phyloP scores from a whole-genome alignment of 2,888 invertebrate species.

The Coelinius sp. region DNA sequence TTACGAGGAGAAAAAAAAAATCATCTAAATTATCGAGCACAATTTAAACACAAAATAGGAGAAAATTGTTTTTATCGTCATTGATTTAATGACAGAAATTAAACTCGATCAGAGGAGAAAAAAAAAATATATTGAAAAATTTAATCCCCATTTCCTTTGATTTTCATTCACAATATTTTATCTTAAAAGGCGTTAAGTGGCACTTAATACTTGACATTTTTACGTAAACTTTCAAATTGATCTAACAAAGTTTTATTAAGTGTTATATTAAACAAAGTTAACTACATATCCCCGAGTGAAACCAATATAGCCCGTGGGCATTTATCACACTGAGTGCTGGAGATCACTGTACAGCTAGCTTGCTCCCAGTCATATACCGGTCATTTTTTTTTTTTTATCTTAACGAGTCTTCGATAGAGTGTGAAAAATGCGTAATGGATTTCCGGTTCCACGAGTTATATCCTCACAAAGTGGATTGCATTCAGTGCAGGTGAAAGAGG shows the following conservation, averaged over 20 bases:
- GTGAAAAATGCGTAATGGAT: conserved; percentile 38
- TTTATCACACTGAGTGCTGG: conserved; percentile 13
- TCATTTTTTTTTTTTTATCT: conserved; percentile 34
- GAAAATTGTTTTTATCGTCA: not conserved
- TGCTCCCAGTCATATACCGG: conserved; percentile 25
- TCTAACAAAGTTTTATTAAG: conserved; percentile 28
- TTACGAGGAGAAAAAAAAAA: not conserved
- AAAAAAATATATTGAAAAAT: not conserved
- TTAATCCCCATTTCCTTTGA: not conserved
- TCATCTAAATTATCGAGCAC: not conserved
- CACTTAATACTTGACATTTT: conserved; percentile 18
- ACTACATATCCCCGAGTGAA: conserved; percentile 22
- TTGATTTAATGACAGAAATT: not conserved
- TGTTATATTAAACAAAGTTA: conserved; percentile 12
- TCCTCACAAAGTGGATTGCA: not conserved
- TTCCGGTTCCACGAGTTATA: conserved; percentile 43
- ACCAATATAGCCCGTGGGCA: conserved; percentile 26
- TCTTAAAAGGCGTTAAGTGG: conserved; percentile 19
- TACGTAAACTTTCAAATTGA: conserved; percentile 18
- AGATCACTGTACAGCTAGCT: not conserved
- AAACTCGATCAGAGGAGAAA: not conserved
- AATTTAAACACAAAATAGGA: conserved; percentile 5
- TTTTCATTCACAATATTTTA: conserved; percentile 17
- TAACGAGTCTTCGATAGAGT: conserved; percentile 40
- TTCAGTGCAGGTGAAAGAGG: conserved; percentile 5